Conservation (phyloP, 2,797 vertebrate species). For the Spinibarbus caldwelli region DNA sequence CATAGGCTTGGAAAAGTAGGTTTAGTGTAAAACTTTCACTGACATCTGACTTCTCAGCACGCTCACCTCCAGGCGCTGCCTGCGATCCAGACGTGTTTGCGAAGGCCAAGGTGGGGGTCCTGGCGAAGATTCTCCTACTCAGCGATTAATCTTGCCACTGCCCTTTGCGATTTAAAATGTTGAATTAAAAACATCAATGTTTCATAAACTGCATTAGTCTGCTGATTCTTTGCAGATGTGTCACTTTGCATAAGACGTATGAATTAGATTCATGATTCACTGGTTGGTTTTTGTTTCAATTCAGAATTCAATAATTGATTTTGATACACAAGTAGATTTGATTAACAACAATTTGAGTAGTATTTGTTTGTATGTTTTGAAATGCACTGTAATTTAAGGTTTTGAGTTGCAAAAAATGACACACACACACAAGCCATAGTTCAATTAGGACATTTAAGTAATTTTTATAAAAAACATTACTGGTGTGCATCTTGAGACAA, state of each 20-base stretch:
- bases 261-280: not conserved
- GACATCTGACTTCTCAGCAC: conserved; percentile 43
- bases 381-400: not conserved
- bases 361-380: not conserved
- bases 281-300: not conserved
- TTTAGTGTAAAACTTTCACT: conserved; percentile 63
- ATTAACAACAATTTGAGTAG: not conserved
- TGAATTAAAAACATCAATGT: not conserved
- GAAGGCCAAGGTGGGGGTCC: not conserved
- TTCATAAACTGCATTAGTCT: not conserved
- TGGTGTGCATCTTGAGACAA: not conserved
- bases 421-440: not conserved
- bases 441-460: not conserved
- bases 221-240: not conserved
- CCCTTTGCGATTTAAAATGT: not conserved
- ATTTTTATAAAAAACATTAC: not conserved
- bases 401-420: not conserved
- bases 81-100: conserved; percentile 29
- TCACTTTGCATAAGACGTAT: not conserved
- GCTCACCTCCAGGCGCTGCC: conserved; percentile 44
- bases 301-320: not conserved
- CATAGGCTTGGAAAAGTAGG: conserved; percentile 61
- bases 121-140: not conserved
- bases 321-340: not conserved
- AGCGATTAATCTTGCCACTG: not conserved